A percentile compares a stretch with the other conserved stretches of the same genome.
Conservation (phyloP, 2,113 vertebrate species). For the Fulmarus glacialis region DNA sequence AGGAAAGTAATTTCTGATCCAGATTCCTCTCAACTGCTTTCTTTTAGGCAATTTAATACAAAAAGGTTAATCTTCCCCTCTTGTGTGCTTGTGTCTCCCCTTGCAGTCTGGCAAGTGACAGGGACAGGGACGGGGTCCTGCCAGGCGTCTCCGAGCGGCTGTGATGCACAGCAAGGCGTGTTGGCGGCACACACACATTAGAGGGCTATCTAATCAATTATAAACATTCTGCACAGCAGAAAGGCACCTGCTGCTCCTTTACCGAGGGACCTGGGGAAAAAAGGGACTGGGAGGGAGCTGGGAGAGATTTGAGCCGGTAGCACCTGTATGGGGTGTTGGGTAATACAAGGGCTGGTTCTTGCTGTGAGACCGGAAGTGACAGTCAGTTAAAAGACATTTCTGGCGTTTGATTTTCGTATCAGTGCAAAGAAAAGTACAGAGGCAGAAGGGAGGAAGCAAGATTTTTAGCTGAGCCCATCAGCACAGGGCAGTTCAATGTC, state of each 20-base stretch:
- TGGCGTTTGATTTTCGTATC: neutral
- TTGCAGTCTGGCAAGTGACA: neutral
- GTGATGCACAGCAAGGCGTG: accelerated
- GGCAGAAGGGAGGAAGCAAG: neutral
- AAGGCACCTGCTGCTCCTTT: neutral
- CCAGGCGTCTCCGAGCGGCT: accelerated
- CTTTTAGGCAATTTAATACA: neutral
- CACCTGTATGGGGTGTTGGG: accelerated
- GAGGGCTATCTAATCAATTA: neutral
- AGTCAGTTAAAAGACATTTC: neutral
- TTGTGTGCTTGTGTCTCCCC: neutral
- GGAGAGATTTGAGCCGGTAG: neutral
- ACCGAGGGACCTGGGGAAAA: accelerated
- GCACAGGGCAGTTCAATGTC: neutral
- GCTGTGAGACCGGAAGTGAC: neutral
- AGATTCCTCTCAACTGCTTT: neutral
- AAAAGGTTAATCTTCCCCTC: neutral
- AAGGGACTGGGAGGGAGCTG: neutral
- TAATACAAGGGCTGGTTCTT: neutral
- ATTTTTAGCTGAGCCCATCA: neutral
- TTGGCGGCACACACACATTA: neutral
- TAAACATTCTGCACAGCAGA: neutral
- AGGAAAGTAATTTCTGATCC: neutral
- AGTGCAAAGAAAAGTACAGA: neutral
- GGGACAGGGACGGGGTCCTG: neutral